Evolutionary conservation across 2,888 invertebrate species (phyloP), one percentile per base, ranked within the genome.

Genomic region (Nemapogon koenigi): DNA sequence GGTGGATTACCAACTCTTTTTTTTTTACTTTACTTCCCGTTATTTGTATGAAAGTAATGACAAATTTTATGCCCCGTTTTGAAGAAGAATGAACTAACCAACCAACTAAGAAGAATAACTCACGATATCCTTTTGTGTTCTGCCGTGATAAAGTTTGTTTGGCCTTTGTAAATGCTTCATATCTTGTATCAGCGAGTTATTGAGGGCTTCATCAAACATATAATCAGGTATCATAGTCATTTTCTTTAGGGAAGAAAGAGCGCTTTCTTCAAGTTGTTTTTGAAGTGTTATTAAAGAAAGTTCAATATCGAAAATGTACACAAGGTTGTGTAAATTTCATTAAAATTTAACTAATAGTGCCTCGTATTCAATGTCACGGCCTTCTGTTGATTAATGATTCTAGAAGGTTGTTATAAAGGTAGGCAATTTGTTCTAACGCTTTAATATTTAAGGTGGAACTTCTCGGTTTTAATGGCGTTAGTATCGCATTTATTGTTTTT

Each of bases 121-220:
- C 47, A 76, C 78, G 44, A 62, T 72, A 47, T 78, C 76, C 35
- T 51, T 59, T 46, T 71, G 73, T 3, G 67, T 62, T 49, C 54
- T 66, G 39, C 66, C 64, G 48, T 65, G 65, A 2, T 71, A 45
- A 10, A 49, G 42, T 41, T 57, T 69, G 26, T 51, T 55, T 35
- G 46, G 47, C 16, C 60, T 60, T 33, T 33, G 18, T 11, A 75
- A 49, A 46, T 72, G 57, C 48, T 57, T 68, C 78, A 78, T 78
- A 41, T 78, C 78, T 29, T 59, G 47, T 3, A 75, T 47, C 14
- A 70, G 46, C 1, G 61, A 58, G 41, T 59, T 68, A 39, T 66
- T 70, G 25, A 78, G 59, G 3, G 67, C 66, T 43, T 76, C 75
- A 26, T 78, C 78, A 39, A 76, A 75, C 33, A 64, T 49, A 43